Evolutionary conservation across 2,113 vertebrate genomes (phyloP), one percentile per base, ranked within the genome.

Genomic region (Hiodon tergisus): DNA sequence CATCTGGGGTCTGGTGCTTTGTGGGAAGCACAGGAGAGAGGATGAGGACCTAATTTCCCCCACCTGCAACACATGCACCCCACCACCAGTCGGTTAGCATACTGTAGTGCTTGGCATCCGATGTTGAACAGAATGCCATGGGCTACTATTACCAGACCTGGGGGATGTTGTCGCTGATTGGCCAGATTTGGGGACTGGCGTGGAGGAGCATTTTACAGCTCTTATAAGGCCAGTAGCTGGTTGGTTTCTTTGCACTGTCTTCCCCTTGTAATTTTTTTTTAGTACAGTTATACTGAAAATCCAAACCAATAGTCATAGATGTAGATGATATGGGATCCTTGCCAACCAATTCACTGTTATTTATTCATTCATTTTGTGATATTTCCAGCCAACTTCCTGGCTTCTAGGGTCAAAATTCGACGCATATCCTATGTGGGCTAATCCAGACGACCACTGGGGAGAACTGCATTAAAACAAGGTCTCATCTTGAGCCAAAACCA

Each of bases 361-460:
- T 74, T 67, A 67, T 67, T 67, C 52, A 73, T 65, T 52, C n/a
- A 9, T 4, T 47, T 17, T 31, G 8, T 66, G 61, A 54, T 13
- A 16, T 63, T 52, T 53, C 62, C 7, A 58, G 46, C 53, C 31
- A 48, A 4, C 73, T 54, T 74, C 52, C 52, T 5, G 16, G 31
- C 63, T 55, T 16, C 46, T 67, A 48, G 31, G 31, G 48, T 48
- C 63, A 67, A 50, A 58, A 57, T 46, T 8, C 58, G 47, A 31
- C 10, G 62, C 47, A 48, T 62, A 14, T 47, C 57, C 51, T 17
- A 14, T 59, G 17, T 48, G 31, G 72, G 51, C 51, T 17, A 16
- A 11, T 53, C 9, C 48, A 65, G 60, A 51, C 48, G 13, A 8
- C 8, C 53, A 14, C 72, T 48, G 62, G 16, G 51, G 52, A 48